Conservation (phyloP, 2,113 vertebrate species). For the Anhinga rufa region DNA sequence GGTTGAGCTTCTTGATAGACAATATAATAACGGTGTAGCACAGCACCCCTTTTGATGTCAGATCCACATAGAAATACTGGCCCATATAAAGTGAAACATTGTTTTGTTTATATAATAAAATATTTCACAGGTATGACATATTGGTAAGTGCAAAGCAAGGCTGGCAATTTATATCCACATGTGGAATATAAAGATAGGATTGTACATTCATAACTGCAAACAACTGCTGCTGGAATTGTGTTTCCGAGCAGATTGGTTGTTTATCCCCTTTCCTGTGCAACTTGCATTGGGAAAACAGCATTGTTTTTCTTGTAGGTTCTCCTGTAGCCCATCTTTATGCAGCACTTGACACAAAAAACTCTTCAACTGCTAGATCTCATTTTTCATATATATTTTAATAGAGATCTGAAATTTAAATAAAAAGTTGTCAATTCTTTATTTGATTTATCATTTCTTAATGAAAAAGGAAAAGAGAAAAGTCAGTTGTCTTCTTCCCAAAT, state of each 20-base stretch:
- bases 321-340: not conserved
- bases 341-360: not conserved
- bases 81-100: slow-evolving; percentile 38
- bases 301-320: not conserved
- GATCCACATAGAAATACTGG: slow-evolving; percentile 11
- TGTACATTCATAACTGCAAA: slow-evolving; percentile 11
- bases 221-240: not conserved
- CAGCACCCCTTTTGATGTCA: not conserved
- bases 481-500: not conserved
- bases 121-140: slow-evolving; percentile 50
- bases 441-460: not conserved
- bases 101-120: slow-evolving; percentile 56
- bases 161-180: slow-evolving; percentile 47
- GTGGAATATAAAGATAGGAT: slow-evolving; percentile 54
- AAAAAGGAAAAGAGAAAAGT: not conserved
- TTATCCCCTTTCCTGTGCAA: not conserved
- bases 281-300: not conserved
- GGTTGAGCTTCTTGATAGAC: not conserved
- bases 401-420: not conserved
- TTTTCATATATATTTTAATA: not conserved
- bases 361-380: not conserved
- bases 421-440: not conserved
- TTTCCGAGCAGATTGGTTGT: not conserved
- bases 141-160: slow-evolving; percentile 2
- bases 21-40: not conserved